Conservation (phyloP, 2,113 vertebrate species). For the Typhlomys cinereus region DNA sequence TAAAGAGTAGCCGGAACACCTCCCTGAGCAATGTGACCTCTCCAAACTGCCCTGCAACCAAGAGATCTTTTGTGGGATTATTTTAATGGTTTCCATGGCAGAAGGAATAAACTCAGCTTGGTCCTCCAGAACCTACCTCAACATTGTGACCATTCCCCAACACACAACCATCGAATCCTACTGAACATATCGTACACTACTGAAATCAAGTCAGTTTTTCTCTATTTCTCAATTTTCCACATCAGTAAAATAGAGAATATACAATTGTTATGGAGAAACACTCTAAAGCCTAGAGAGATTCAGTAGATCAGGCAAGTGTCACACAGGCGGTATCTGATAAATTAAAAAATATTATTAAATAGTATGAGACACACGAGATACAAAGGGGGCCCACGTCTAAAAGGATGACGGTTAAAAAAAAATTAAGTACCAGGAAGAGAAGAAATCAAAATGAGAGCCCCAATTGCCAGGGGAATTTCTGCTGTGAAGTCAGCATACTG, state of each 20-base stretch:
- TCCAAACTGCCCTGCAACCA: neutral
- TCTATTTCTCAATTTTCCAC: neutral
- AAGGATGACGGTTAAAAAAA: neutral
- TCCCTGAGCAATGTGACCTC: neutral
- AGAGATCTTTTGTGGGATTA: neutral
- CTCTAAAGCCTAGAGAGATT: neutral
- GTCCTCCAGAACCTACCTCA: neutral
- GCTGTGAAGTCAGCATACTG: constrained; percentile 66
- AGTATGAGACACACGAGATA: neutral
- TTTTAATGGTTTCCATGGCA: neutral
- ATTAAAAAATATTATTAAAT: neutral
- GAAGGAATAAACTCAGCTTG: neutral
- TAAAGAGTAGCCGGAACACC: neutral
- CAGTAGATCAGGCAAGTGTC: neutral
- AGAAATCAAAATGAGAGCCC: constrained; percentile 65
- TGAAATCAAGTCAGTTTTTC: neutral
- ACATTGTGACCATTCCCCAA: neutral
- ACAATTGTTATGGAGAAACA: neutral
- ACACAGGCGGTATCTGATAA: neutral
- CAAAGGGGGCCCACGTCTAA: neutral
- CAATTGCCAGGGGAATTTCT: constrained; percentile 46
- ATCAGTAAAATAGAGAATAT: neutral
- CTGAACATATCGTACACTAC: neutral
- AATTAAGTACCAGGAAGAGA: neutral
- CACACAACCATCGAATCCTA: neutral